Evolutionary conservation across 2,888 invertebrate genomes (phyloP).

Genomic region (Gibbula magus): DNA sequence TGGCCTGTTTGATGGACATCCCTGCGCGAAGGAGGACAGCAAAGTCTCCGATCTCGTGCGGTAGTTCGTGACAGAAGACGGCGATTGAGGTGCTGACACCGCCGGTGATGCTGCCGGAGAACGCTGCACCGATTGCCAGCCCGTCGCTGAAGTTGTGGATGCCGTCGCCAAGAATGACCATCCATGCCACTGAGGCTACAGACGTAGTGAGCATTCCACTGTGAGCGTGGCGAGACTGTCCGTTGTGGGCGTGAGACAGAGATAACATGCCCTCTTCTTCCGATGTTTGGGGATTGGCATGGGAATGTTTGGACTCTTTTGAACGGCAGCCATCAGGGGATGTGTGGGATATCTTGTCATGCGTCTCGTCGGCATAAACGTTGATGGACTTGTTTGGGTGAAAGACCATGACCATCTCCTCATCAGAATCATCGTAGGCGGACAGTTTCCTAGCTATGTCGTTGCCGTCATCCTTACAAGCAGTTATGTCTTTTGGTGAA

Average conservation of each 20-base stretch:
- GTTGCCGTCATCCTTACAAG: neutral
- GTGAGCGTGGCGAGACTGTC: constrained; percentile 33
- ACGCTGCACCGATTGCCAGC: constrained; percentile 94
- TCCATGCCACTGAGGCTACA: constrained; percentile 93
- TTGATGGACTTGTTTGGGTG: constrained; percentile 63
- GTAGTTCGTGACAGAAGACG: constrained; percentile 94
- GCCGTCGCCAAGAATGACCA: constrained; percentile 97
- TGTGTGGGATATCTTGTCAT: constrained; percentile 40
- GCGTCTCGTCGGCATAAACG: constrained; percentile 49
- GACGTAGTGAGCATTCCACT: constrained; percentile 77
- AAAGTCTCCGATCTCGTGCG: constrained; percentile 95
- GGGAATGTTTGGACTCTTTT: constrained; percentile 3
- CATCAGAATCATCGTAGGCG: constrained; percentile 31
- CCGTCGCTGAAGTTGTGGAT: constrained; percentile 96
- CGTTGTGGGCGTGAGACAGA: constrained; percentile 78
- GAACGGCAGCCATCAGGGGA: neutral
- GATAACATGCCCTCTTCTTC: constrained; percentile 35
- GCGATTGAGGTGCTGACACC: constrained; percentile 95
- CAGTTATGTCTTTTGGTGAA: neutral
- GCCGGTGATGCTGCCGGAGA: constrained; percentile 88
- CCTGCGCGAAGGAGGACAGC: constrained; percentile 93
- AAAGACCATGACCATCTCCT: constrained; percentile 66
- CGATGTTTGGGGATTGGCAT: neutral
- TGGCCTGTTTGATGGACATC: constrained; percentile 91
- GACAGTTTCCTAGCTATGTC: neutral